Conservation (phyloP, 2,888 invertebrate genomes). For the Meteorus cinctellus region DNA sequence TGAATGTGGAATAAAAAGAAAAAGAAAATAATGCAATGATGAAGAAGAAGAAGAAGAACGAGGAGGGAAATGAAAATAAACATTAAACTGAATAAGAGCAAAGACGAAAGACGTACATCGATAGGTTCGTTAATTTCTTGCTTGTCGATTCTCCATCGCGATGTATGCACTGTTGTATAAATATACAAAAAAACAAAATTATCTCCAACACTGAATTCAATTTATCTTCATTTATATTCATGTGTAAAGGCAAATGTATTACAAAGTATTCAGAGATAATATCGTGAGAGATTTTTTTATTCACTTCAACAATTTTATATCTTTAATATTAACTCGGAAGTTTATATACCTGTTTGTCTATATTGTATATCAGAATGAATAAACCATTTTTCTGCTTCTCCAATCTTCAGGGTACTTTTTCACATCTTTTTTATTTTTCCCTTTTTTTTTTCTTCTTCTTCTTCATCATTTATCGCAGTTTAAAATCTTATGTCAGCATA, state of each 20-base stretch:
- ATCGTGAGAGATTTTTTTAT: constrained; percentile 29
- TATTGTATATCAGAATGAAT: constrained; percentile 3
- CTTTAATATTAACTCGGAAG: not conserved
- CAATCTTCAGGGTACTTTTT: constrained; percentile 10
- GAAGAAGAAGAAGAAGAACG: not conserved
- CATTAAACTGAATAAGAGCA: constrained; percentile 7
- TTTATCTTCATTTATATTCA: too few relatives aligned
- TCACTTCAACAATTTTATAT: constrained; percentile 27
- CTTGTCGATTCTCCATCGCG: constrained; percentile 41
- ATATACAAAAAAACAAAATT: constrained; percentile 5
- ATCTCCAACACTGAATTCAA: constrained; percentile 21
- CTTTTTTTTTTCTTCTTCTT: constrained; percentile 30
- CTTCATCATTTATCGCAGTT: constrained; percentile 32
- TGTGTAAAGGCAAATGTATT: constrained; percentile 9
- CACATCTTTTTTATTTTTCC: not conserved
- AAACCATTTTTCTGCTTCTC: constrained; percentile 36
- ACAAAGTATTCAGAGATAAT: constrained; percentile 23
- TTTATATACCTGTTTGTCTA: constrained; percentile 2
- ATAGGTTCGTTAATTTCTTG: constrained; percentile 45
- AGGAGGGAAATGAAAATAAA: not conserved
- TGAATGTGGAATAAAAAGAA: constrained; percentile 37
- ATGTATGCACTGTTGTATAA: constrained; percentile 17
- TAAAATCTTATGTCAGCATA: constrained; percentile 43
- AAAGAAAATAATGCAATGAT: constrained; percentile 16
- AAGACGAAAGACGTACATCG: constrained; percentile 5